Percentiles rank a stretch among this genome's conserved stretches.
These are phyloP conservation scores for Leptinotarsa undecemlineata DNA, from an alignment of 1,140 invertebrate species.

Conservation along the genomic window DNA sequence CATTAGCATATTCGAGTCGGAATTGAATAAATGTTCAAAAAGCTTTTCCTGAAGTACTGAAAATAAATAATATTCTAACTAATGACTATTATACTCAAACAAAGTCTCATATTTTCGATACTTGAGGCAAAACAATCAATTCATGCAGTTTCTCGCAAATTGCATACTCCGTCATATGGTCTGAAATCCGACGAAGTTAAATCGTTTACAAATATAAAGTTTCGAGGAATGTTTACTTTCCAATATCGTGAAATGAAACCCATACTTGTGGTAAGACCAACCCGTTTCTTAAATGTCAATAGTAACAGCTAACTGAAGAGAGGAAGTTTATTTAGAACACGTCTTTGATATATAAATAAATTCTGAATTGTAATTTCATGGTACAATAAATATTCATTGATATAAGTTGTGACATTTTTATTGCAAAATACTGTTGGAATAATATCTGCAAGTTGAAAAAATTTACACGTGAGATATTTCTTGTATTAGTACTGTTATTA, in stretches of 20 bases:
- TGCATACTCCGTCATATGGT: neutral
- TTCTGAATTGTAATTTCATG: neutral
- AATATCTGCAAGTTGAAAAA: neutral
- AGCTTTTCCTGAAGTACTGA: no score
- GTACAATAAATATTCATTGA: neutral
- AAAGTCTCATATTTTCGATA: neutral
- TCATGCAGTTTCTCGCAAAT: neutral
- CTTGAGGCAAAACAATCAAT: neutral
- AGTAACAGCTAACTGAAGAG: neutral
- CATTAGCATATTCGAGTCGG: no score
- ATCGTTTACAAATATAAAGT: neutral
- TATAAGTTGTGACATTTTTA: neutral
- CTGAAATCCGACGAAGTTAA: neutral
- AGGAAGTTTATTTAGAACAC: slow-evolving; percentile 6
- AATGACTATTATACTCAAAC: neutral
- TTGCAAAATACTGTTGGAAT: neutral
- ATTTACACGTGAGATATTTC: no score
- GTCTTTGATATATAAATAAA: neutral
- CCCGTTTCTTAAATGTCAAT: neutral
- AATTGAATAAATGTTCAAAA: no score
- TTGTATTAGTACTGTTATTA: no score
- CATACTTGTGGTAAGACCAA: neutral
- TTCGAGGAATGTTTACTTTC: neutral
- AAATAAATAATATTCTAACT: no score
- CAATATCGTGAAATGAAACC: neutral